Evolutionary conservation across 2,113 vertebrate species (phyloP).

Genomic region (Aphyosemion australe): DNA sequence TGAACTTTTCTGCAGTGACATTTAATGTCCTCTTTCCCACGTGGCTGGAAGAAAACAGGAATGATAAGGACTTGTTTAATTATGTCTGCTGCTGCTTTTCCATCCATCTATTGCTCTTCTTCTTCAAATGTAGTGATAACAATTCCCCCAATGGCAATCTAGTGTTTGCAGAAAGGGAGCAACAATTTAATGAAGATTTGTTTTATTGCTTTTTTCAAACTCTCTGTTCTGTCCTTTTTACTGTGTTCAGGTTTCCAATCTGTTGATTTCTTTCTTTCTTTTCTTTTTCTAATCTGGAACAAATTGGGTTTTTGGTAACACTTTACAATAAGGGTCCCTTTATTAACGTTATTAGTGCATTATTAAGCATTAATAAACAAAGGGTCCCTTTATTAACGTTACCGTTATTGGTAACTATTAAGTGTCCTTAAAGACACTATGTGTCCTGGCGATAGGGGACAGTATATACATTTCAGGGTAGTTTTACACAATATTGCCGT

Average conservation of each 20-base stretch:
- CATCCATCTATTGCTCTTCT: constrained; percentile 35
- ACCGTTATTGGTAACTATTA: too few species aligned
- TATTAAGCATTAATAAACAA: too few species aligned
- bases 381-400: too few species aligned
- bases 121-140: constrained; percentile 67
- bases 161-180: constrained; percentile 39
- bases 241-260: constrained; percentile 15
- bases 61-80: constrained; percentile 72
- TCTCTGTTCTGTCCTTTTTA: constrained; percentile 26
- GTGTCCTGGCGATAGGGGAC: too few species aligned
- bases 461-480: too few species aligned
- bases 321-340: too few species aligned
- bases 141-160: constrained; percentile 48
- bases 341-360: too few species aligned
- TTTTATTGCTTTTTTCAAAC: constrained; percentile 46
- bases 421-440: too few species aligned
- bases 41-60: constrained; percentile 43
- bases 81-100: constrained; percentile 46
- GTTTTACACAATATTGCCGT: too few species aligned
- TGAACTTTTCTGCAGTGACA: constrained; percentile 56
- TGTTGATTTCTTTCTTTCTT: not conserved
- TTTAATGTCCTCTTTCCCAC: constrained; percentile 47
- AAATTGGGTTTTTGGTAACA: too few species aligned
- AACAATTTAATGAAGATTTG: constrained; percentile 63
- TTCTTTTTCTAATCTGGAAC: constrained; percentile 22